Conservation (phyloP, 2,888 invertebrate genomes). For the Megamerina dolium region DNA sequence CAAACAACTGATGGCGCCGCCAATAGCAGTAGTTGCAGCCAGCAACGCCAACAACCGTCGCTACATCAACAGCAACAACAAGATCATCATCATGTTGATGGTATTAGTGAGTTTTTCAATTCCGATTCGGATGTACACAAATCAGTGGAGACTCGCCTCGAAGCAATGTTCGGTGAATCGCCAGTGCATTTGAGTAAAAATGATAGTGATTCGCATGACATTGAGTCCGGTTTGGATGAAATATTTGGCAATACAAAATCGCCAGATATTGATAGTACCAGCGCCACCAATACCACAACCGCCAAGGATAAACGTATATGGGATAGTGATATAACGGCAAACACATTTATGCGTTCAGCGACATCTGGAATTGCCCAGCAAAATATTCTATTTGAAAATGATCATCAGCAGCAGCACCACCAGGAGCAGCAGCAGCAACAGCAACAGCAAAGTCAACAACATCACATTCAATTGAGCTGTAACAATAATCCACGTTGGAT, state of each 20-base stretch:
- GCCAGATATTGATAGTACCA: slow-evolving; percentile 19
- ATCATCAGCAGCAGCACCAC: slow-evolving; percentile 15
- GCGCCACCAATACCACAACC: slow-evolving; percentile 19
- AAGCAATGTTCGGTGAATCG: slow-evolving; percentile 49
- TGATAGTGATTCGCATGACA: slow-evolving; percentile 35
- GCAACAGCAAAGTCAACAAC: slow-evolving; percentile 28
- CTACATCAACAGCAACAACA: slow-evolving; percentile 21
- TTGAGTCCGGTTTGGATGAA: slow-evolving; percentile 46
- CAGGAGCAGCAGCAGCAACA: slow-evolving; percentile 15
- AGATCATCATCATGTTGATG: slow-evolving; percentile 33
- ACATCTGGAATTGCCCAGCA: slow-evolving; percentile 1
- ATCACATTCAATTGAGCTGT: slow-evolving; percentile 40
- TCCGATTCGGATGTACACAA: slow-evolving; percentile 44
- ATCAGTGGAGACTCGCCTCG: slow-evolving; percentile 47
- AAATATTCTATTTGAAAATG: slow-evolving; percentile 13
- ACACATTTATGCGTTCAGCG: slow-evolving; percentile 21
- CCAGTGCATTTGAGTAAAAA: slow-evolving; percentile 41
- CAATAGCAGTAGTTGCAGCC: slow-evolving; percentile 30
- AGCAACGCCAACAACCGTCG: slow-evolving; percentile 37
- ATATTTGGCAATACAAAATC: slow-evolving; percentile 45
- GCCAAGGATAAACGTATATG: slow-evolving; percentile 32
- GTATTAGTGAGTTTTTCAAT: slow-evolving; percentile 40
- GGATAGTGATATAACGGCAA: slow-evolving; percentile 26
- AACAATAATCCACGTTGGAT: slow-evolving; percentile 45
- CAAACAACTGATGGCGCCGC: slow-evolving; percentile 12